phyloP scores from a whole-genome alignment of 2,888 invertebrate genomes.

The Spicauda simplicius region DNA sequence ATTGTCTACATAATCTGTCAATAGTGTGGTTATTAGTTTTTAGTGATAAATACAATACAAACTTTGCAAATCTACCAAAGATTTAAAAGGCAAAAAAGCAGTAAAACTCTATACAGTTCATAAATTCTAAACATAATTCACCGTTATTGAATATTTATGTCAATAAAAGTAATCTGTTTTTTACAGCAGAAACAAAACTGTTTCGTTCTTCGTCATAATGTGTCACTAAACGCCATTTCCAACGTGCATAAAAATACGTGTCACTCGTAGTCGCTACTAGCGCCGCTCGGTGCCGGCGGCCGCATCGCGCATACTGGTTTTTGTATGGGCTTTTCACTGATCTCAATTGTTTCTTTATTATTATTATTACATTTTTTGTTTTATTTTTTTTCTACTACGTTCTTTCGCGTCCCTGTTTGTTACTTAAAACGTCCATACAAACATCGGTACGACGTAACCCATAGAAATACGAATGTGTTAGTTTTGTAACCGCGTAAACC shows the following conservation, averaged over 20 bases:
- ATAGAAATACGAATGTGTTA: slow-evolving; percentile 50
- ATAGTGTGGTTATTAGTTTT: too few species aligned
- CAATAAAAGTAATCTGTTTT: too few species aligned
- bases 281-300: not conserved
- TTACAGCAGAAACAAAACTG: too few species aligned
- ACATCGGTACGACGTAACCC: slow-evolving; percentile 54
- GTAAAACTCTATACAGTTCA: too few species aligned
- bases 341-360: slow-evolving; percentile 64
- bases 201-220: too few species aligned
- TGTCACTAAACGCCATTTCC: too few species aligned
- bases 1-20: too few species aligned
- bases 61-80: too few species aligned
- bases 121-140: too few species aligned
- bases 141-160: too few species aligned
- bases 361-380: slow-evolving; percentile 39
- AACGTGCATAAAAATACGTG: not conserved
- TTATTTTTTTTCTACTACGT: slow-evolving; percentile 53
- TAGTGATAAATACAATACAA: too few species aligned
- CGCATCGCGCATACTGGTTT: slow-evolving; percentile 54
- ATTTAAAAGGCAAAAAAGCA: too few species aligned
- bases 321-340: slow-evolving; percentile 75
- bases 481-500: slow-evolving; percentile 65
- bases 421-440: slow-evolving; percentile 71
- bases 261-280: not conserved
- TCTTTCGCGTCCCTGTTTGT: slow-evolving; percentile 48